These are phyloP conservation scores for Drosophila novamexicana DNA, from an alignment of 1,140 invertebrate genomes.

Conservation along the genomic window DNA sequence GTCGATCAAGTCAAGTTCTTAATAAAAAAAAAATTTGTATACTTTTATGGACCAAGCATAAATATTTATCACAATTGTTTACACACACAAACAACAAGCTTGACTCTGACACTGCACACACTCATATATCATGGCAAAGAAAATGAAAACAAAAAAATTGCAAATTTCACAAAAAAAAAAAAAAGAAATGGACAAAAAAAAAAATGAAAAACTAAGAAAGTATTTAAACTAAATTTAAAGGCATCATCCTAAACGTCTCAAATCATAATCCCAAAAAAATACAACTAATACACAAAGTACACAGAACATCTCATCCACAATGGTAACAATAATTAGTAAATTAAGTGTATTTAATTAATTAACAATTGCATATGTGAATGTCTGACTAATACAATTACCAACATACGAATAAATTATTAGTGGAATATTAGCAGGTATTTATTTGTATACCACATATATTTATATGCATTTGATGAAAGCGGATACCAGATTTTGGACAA, in stretches of 20 bases:
- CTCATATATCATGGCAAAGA: slow-evolving; percentile 67
- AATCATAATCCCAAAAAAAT: slow-evolving; percentile 47
- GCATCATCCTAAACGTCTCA: slow-evolving; percentile 46
- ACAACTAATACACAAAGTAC: slow-evolving; percentile 43
- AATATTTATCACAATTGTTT: slow-evolving; percentile 10
- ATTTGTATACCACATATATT: slow-evolving; percentile 11
- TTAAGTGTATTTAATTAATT: slow-evolving; percentile 68
- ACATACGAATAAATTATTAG: slow-evolving; percentile 41
- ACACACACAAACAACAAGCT: slow-evolving; percentile 37
- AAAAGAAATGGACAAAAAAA: slow-evolving; percentile 14
- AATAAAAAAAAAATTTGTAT: slow-evolving; percentile 35
- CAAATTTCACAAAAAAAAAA: slow-evolving; percentile 36
- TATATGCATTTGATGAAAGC: slow-evolving; percentile 3
- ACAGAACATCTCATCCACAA: slow-evolving; percentile 75
- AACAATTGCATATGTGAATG: slow-evolving; percentile 61
- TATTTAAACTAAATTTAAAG: slow-evolving; percentile 27
- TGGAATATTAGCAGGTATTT: slow-evolving; percentile 56
- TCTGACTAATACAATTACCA: slow-evolving; percentile 60
- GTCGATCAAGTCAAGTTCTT: slow-evolving; percentile 21
- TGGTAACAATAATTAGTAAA: slow-evolving; percentile 82
- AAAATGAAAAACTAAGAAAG: slow-evolving; percentile 8
- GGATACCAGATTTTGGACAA: neutral
- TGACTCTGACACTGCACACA: slow-evolving; percentile 55
- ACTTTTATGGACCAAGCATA: slow-evolving; percentile 68
- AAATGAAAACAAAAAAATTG: slow-evolving; percentile 36